Evolutionary conservation across 2,113 vertebrate species (phyloP).

Genomic region (Bos javanicus): DNA sequence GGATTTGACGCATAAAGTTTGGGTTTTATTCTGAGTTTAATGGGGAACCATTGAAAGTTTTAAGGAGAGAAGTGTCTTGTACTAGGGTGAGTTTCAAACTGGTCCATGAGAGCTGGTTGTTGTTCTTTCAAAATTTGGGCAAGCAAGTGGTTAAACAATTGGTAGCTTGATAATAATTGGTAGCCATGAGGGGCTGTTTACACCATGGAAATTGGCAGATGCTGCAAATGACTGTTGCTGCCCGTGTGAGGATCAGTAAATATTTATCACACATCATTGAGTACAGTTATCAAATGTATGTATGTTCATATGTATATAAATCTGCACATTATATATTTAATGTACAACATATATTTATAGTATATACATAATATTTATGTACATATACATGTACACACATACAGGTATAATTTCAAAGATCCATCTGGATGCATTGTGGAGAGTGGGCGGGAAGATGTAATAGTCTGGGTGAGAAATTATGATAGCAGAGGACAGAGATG

Average conservation of each 20-base stretch:
- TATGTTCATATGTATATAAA: neutral
- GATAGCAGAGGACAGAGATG: neutral
- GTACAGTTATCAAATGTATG: neutral
- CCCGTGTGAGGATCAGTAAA: neutral
- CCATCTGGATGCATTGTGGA: neutral
- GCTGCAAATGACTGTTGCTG: neutral
- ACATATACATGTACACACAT: rapidly evolving
- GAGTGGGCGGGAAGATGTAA: neutral
- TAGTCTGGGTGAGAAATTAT: neutral
- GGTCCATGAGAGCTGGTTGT: neutral
- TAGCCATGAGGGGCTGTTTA: neutral
- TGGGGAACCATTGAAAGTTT: neutral
- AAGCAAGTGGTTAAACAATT: neutral
- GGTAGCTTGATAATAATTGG: neutral
- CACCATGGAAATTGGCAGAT: neutral
- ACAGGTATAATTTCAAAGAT: neutral
- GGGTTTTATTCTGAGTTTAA: neutral
- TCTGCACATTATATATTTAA: neutral
- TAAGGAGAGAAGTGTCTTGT: neutral
- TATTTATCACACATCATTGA: neutral
- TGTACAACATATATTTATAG: neutral
- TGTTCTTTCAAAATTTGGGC: neutral
- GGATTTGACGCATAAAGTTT: neutral
- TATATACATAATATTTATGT: neutral
- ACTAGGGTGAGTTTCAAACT: neutral